Conservation (phyloP, 2,113 vertebrate species). For the Aspidoscelis tigris region DNA sequence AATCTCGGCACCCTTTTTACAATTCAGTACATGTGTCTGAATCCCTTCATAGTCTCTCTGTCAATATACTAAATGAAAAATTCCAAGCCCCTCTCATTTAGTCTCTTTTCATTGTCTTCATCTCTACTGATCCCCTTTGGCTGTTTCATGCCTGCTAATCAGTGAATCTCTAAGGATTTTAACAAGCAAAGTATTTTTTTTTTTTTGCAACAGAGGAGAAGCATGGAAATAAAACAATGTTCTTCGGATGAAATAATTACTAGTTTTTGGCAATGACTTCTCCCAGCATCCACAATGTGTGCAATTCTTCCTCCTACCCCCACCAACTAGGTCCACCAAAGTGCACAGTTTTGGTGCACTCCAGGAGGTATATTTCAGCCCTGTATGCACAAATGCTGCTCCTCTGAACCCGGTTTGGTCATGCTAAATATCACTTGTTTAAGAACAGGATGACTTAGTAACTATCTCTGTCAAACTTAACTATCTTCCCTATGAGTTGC, state of each 20-base stretch:
- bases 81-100: neutral
- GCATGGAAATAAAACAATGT: conserved; percentile 20
- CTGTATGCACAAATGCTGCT: neutral
- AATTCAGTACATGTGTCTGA: conserved; percentile 1
- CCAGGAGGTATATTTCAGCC: neutral
- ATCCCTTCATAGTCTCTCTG: conserved; percentile 23
- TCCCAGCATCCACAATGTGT: neutral
- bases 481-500: neutral
- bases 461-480: neutral
- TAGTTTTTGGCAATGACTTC: conserved; percentile 36
- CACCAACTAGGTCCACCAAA: neutral
- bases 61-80: conserved; percentile 18
- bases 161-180: conserved; percentile 4
- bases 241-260: conserved; percentile 45
- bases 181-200: conserved; percentile 35
- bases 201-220: conserved; percentile 25
- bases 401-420: neutral
- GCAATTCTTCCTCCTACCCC: neutral
- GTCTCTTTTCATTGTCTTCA: neutral
- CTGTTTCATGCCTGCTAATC: conserved; percentile 7
- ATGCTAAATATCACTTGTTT: no score
- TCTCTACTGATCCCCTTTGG: conserved; percentile 11
- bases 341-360: neutral
- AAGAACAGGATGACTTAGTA: neutral
- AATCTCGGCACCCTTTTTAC: neutral